phyloP scores from a whole-genome alignment of 2,888 invertebrate genomes.

The Teinopalpus imperialis region DNA sequence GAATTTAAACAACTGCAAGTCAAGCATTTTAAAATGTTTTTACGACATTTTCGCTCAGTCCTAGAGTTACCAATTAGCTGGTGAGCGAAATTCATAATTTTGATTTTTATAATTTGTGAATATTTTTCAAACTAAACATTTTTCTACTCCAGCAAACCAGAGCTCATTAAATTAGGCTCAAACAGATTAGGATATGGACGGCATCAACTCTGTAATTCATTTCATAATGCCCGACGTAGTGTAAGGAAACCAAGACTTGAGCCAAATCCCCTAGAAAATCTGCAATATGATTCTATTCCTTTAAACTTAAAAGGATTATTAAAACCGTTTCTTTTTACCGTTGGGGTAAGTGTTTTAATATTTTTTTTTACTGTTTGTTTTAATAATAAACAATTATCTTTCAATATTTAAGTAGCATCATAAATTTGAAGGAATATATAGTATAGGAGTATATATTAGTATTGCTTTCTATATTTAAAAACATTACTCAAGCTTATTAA shows the following conservation, averaged over 20 bases:
- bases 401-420: no score
- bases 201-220: conserved; percentile 55
- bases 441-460: no score
- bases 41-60: conserved; percentile 63
- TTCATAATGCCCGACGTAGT: conserved; percentile 56
- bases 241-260: conserved; percentile 45
- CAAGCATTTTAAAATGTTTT: conserved; percentile 59
- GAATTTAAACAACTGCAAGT: conserved; percentile 25
- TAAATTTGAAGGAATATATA: no score
- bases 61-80: conserved; percentile 61
- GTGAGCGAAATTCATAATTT: conserved; percentile 41
- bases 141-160: conserved; percentile 38
- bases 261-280: conserved; percentile 64
- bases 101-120: conserved; percentile 20
- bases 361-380: no score
- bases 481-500: no score
- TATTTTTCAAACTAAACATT: conserved; percentile 23
- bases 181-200: conserved; percentile 37
- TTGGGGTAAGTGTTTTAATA: conserved; percentile 76
- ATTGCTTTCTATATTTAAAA: no score
- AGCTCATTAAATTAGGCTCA: conserved; percentile 32
- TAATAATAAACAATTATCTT: no score
- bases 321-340: conserved; percentile 85
- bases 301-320: conserved; percentile 69
- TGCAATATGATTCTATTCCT: conserved; percentile 65